Conservation (phyloP, 2,888 invertebrate species). For the Harmothoe impar region DNA sequence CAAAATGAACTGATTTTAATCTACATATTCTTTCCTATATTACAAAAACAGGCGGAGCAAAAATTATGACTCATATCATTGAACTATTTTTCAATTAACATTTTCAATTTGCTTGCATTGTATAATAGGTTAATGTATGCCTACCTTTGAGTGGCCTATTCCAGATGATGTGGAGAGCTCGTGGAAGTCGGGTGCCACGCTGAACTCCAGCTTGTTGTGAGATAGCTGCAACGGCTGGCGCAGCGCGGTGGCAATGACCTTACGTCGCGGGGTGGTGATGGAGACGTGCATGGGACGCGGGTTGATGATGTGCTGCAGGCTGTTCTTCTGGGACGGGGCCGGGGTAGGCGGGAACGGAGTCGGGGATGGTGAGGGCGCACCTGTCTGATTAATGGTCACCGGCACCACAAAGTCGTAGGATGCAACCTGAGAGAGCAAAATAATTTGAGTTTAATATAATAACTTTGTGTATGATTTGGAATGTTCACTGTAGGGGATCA, state of each 20-base stretch:
- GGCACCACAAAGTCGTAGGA: slow-evolving; percentile 83
- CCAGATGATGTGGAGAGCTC: slow-evolving; percentile 72
- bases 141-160: slow-evolving; percentile 72
- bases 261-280: slow-evolving; percentile 80
- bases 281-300: slow-evolving; percentile 77
- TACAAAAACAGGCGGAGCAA: too few species aligned
- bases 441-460: too few species aligned
- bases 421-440: slow-evolving; percentile 78
- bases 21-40: too few species aligned
- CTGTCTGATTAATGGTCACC: slow-evolving; percentile 80
- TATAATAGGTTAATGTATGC: too few species aligned
- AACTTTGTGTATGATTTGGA: too few species aligned
- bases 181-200: slow-evolving; percentile 76
- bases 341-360: slow-evolving; percentile 78
- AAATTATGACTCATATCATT: too few species aligned
- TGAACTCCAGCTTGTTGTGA: slow-evolving; percentile 78
- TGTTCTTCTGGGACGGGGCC: slow-evolving; percentile 77
- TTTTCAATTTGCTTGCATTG: too few species aligned
- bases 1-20: too few species aligned
- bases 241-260: slow-evolving; percentile 82
- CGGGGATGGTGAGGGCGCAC: slow-evolving; percentile 78
- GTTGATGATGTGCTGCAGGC: slow-evolving; percentile 79
- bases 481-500: too few species aligned
- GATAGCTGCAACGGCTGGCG: slow-evolving; percentile 81
- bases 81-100: too few species aligned